Conservation (phyloP, 2,888 invertebrate species). For the Lasius platythorax region DNA sequence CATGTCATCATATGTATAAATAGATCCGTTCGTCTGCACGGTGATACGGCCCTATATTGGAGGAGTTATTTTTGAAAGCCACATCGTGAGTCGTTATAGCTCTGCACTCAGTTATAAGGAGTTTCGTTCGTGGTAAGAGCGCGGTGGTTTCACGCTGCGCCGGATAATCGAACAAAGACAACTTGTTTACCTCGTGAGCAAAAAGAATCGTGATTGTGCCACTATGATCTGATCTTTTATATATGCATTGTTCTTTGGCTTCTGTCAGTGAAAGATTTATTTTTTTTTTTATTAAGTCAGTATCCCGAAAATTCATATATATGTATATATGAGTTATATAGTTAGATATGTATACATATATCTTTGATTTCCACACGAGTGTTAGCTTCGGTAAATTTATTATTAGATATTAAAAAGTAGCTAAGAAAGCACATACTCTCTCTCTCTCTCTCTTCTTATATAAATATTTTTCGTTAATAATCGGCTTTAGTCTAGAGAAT, state of each 20-base stretch:
- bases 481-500: not conserved
- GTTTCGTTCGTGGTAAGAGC: constrained; percentile 68
- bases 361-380: not conserved
- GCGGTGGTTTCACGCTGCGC: constrained; percentile 27
- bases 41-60: constrained; percentile 82
- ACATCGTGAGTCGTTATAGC: constrained; percentile 78
- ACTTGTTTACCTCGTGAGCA: constrained; percentile 65
- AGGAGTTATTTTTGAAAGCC: constrained; percentile 74
- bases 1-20: constrained; percentile 77
- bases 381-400: constrained; percentile 1
- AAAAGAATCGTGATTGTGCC: constrained; percentile 49
- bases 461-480: not conserved
- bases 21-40: constrained; percentile 76
- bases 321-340: not conserved
- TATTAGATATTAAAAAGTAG: not conserved
- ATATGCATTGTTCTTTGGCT: not conserved
- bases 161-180: constrained; percentile 64
- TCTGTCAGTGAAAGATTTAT: not conserved
- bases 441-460: not conserved
- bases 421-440: not conserved
- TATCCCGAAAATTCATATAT: not conserved
- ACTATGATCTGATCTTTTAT: constrained; percentile 9
- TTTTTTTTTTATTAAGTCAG: not conserved
- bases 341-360: not conserved
- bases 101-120: constrained; percentile 77